Evolutionary conservation across 2,888 invertebrate species (phyloP).

Genomic region (Meliscaeva auricollis): DNA sequence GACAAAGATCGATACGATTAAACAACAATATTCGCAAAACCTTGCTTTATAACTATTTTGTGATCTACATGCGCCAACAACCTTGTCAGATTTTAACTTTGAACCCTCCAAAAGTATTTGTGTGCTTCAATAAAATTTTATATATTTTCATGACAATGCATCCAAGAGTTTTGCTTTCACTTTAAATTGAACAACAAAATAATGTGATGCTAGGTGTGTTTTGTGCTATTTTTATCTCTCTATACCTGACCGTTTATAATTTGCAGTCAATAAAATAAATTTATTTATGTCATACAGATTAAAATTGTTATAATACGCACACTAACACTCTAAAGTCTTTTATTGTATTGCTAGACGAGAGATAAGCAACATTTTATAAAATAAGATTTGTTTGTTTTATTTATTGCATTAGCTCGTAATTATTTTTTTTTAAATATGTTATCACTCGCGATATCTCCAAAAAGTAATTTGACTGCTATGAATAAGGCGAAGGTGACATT

Average conservation of each 20-base stretch:
- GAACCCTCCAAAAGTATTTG: too few species aligned
- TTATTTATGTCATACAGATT: neutral
- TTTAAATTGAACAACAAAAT: neutral
- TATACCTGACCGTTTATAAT: neutral
- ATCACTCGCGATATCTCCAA: too few species aligned
- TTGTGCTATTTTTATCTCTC: neutral
- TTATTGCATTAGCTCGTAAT: neutral
- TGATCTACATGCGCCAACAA: too few species aligned
- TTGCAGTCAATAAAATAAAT: neutral
- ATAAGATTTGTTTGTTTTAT: neutral
- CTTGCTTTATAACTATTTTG: too few species aligned
- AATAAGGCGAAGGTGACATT: too few species aligned
- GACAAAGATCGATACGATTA: too few species aligned
- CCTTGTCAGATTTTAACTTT: too few species aligned
- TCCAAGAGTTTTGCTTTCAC: neutral
- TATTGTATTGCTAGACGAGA: neutral
- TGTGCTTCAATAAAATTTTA: too few species aligned
- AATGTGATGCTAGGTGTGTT: neutral
- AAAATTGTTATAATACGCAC: too few species aligned
- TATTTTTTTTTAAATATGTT: too few species aligned
- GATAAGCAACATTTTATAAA: constrained; percentile 1
- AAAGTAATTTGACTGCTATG: too few species aligned
- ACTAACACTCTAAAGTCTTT: neutral
- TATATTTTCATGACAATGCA: neutral
- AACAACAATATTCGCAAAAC: too few species aligned